Conservation (phyloP, 2,113 vertebrate species). For the western clawed frog (Xenopus tropicalis) region UCB_Xtro_10.0 CM004447.2:114626001-114626500, state of each 20-base stretch:
- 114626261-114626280: neutral
- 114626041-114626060: conserved; percentile 1
- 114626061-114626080: neutral
- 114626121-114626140: too few relatives aligned
- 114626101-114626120: neutral
- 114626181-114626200: too few relatives aligned
- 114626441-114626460: conserved; percentile 60
- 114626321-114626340: conserved; percentile 23
- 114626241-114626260: too few relatives aligned
- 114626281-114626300: too few relatives aligned
- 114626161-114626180: too few relatives aligned
- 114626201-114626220: too few relatives aligned
- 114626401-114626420: conserved; percentile 51
- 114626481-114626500: conserved; percentile 57
- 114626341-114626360: conserved; percentile 38
- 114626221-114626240: too few relatives aligned
- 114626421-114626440: conserved; percentile 54
- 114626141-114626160: too few relatives aligned
- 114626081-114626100: neutral
- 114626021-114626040: neutral
- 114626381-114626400: conserved; percentile 49
- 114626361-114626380: conserved; percentile 44
- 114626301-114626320: too few relatives aligned
- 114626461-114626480: conserved; percentile 47
- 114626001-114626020: conserved; percentile 1